Evolutionary conservation across 37 sponge, comb jelly and placozoan species (phyloP).

Genomic region (Amphimedon queenslandica): DNA sequence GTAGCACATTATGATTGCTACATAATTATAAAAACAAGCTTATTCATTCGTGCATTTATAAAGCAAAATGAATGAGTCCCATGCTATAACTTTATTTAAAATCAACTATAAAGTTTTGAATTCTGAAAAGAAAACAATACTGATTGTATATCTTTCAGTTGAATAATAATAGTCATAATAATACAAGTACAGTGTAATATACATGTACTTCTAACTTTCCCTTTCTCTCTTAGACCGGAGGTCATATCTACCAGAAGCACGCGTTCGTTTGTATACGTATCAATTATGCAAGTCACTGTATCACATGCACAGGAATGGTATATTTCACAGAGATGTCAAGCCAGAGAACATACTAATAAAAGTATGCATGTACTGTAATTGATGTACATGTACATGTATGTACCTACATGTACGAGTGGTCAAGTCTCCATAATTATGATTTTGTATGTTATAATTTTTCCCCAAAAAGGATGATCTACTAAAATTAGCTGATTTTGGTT

Average conservation of each 20-base stretch:
- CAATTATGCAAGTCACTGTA: conserved; percentile 92
- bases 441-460: neutral
- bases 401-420: neutral
- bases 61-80: no score
- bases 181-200: no score
- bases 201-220: neutral
- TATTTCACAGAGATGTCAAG: conserved; percentile 99
- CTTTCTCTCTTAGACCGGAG: conserved; percentile 60
- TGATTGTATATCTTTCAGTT: no score
- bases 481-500: conserved; percentile 88
- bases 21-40: no score
- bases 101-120: no score
- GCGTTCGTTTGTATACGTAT: conserved; percentile 86
- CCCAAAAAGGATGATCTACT: conserved; percentile 33
- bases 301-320: conserved; percentile 98
- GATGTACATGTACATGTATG: conserved; percentile 11
- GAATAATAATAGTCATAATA: no score
- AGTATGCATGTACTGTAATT: conserved; percentile 37
- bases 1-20: no score
- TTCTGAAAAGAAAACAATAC: no score
- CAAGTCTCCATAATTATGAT: neutral
- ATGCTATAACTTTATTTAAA: no score
- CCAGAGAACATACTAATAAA: conserved; percentile 97
- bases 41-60: no score
- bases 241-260: conserved; percentile 78